Conservation (phyloP, 1,140 invertebrate species). For the Hirudo medicinalis region DNA sequence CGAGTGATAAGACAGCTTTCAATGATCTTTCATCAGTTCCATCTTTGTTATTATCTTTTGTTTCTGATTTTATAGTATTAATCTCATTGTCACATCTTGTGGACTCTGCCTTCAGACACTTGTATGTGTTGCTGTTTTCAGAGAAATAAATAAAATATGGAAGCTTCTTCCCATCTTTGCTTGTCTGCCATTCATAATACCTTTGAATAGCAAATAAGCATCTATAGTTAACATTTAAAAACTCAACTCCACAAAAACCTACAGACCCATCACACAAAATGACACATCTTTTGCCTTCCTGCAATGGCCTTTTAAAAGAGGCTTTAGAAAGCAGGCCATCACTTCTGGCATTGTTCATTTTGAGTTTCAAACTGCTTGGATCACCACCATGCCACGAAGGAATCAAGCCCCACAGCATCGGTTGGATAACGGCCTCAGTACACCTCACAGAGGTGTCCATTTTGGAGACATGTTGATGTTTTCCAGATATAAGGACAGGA, state of each 20-base stretch:
- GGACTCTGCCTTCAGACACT: background rate
- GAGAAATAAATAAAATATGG: slow-evolving; percentile 62
- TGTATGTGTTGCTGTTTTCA: slow-evolving; percentile 34
- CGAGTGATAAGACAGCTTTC: slow-evolving; percentile 47
- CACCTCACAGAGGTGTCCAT: slow-evolving; percentile 26
- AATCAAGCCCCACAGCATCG: slow-evolving; percentile 60
- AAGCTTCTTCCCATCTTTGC: slow-evolving; percentile 48
- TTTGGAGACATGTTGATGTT: slow-evolving; percentile 22
- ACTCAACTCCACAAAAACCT: background rate
- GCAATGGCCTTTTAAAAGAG: slow-evolving; percentile 52
- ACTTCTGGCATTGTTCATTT: slow-evolving; percentile 66
- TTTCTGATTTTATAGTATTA: background rate
- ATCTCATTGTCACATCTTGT: background rate
- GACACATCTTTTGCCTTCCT: slow-evolving; percentile 58
- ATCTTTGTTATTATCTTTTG: background rate
- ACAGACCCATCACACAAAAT: slow-evolving; percentile 57
- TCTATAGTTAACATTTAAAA: background rate
- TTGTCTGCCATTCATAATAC: slow-evolving; percentile 73
- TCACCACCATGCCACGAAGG: slow-evolving; percentile 65
- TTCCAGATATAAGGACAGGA: slow-evolving; percentile 32
- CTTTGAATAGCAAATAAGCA: slow-evolving; percentile 26
- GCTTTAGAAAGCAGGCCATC: slow-evolving; percentile 57
- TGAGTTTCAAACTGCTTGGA: slow-evolving; percentile 52
- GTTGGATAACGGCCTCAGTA: slow-evolving; percentile 32
- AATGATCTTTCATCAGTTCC: background rate